Base-by-base conservation (phyloP, 2,113 vertebrate species). In the Aspidoscelis tigris region DNA sequence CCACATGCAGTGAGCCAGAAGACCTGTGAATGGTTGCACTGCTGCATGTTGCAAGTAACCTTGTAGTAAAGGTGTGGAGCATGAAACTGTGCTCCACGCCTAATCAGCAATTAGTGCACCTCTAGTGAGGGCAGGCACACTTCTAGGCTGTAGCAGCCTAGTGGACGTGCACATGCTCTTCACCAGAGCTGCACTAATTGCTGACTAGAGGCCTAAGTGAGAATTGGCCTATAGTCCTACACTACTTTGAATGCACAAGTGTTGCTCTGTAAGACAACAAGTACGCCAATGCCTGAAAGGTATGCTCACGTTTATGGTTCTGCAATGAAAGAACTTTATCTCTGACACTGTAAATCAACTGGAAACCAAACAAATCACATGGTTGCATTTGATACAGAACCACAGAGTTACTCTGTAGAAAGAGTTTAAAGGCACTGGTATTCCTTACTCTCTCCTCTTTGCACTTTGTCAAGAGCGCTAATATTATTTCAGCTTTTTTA, bases 281-380 rank as follows among this genome's bases (percentile, higher is more conserved):
- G 26, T 12, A 21, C 77, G n/a, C 41, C 44, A 41, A 44, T 47
- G 24, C 10, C 24, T 79, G 77, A 2, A 55, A 76, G 33, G 47
- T 81, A 33, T 58, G 20, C 21, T 64, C 33, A 41, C 8, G 43
- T 78, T 33, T 16, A 68, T 33, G 33, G 2, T 70, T 53, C 47
- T 55, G 26, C 44, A 68, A 12, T 83, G 10, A 22, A 65, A 41
- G 68, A 75, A 68, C 4, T 41, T 44, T 26, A 9, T 55, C 26
- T 33, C 7, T 79, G 87, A 84, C 65, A 79, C 74, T 72, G 14
- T 64, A 78, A 83, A 73, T 82, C 90, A 84, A 91, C 79, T 79
- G 83, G 76, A 88, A 89, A 85, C 84, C 5, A 0, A 74, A 89
- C 90, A 89, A 33, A 90, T 84, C 70, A 5, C 70, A 81, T 3